Conservation (phyloP, 2,797 vertebrate genomes). For the Paratrypauchen microcephalus region DNA sequence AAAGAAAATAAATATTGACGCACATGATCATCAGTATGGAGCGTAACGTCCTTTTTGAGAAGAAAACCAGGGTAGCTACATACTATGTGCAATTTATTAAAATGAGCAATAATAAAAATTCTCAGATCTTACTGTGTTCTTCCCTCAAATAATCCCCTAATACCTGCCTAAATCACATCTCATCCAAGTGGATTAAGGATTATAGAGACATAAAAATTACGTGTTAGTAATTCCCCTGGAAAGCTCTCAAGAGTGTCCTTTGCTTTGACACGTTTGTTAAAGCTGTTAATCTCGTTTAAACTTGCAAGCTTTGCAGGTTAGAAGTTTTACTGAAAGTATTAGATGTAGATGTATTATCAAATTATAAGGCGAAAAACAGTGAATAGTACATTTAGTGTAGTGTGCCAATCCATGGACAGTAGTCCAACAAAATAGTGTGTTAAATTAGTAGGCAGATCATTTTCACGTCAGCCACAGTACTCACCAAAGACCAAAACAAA, state of each 20-base stretch:
- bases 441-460: too few species aligned
- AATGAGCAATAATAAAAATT: constrained; percentile 54
- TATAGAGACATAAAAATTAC: constrained; percentile 63
- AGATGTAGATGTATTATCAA: not conserved
- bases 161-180: not conserved
- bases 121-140: constrained; percentile 41
- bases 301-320: constrained; percentile 69
- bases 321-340: not conserved
- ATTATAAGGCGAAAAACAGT: not conserved
- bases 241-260: constrained; percentile 64
- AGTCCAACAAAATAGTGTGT: not conserved
- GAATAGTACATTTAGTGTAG: not conserved
- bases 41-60: too few species aligned
- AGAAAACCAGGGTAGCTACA: too few species aligned
- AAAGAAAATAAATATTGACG: too few species aligned
- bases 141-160: constrained; percentile 9
- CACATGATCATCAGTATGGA: too few species aligned
- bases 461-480: not conserved
- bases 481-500: not conserved
- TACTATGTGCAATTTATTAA: constrained; percentile 57
- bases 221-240: constrained; percentile 53
- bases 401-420: not conserved
- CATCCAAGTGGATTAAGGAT: constrained; percentile 57
- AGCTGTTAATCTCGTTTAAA: constrained; percentile 72
- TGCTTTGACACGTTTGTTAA: constrained; percentile 66